A percentile compares a stretch with the other conserved stretches of the same genome.
Conservation (phyloP, 2,888 invertebrate species). For the Antitype chi region DNA sequence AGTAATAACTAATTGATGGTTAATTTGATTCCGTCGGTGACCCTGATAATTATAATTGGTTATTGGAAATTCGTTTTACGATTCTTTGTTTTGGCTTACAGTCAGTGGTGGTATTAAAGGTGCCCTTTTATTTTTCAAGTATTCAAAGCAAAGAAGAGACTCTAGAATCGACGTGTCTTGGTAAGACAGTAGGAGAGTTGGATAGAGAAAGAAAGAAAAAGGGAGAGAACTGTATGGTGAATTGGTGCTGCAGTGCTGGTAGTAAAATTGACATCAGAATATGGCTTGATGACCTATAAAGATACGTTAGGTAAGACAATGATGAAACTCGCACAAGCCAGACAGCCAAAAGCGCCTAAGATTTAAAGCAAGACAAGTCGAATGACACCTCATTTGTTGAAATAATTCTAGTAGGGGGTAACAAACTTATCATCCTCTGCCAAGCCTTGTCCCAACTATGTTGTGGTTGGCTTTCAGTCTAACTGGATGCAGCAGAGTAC, state of each 20-base stretch:
- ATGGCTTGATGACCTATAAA: not conserved
- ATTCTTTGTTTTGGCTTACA: not conserved
- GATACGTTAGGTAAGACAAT: not conserved
- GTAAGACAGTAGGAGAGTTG: not conserved
- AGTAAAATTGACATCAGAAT: not conserved
- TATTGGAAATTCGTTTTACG: conserved; percentile 6
- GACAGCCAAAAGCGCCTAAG: not conserved
- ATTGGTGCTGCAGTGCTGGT: not conserved
- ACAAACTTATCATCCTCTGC: not conserved
- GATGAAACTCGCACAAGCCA: not conserved
- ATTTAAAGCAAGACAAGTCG: not conserved
- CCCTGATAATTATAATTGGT: conserved; percentile 18
- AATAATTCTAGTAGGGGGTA: not conserved
- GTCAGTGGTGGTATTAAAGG: not conserved
- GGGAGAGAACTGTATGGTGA: not conserved
- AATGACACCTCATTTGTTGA: not conserved
- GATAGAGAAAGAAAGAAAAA: no score
- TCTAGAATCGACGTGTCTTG: not conserved
- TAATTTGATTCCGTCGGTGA: conserved; percentile 29
- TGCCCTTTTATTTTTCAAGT: no score
- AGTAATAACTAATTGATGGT: conserved; percentile 25
- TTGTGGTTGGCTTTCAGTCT: no score
- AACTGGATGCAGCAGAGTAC: no score
- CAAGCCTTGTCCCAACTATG: no score
- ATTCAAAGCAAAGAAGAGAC: not conserved